Evolutionary conservation across 92 coral and sea anemone species (phyloP).

Genomic region (Porites cylindrica): DNA sequence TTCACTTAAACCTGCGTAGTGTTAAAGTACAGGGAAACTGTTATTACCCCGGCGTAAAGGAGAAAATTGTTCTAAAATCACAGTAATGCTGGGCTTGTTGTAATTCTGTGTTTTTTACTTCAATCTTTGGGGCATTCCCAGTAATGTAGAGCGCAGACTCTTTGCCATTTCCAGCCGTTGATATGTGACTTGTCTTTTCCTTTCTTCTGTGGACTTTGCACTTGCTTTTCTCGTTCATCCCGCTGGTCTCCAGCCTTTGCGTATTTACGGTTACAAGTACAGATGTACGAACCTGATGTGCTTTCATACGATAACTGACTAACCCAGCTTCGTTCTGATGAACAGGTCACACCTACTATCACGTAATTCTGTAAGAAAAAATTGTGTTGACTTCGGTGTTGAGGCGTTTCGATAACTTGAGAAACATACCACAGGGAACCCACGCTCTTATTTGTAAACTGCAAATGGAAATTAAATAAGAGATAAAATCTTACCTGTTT

Average conservation of each 20-base stretch:
- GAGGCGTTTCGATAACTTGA: too few relatives aligned
- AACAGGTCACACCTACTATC: constrained; percentile 32
- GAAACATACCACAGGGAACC: too few relatives aligned
- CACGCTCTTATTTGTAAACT: too few relatives aligned
- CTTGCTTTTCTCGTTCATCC: not conserved
- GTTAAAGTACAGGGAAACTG: not conserved
- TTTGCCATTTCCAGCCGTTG: not conserved
- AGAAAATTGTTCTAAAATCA: not conserved
- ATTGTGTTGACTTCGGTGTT: not conserved
- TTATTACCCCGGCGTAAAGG: not conserved
- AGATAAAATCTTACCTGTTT: too few relatives aligned
- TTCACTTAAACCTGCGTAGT: not conserved
- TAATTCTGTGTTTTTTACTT: not conserved
- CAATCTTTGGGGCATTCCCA: constrained; percentile 38
- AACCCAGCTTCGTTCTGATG: constrained; percentile 8
- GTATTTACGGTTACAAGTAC: not conserved
- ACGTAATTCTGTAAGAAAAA: constrained; percentile 14
- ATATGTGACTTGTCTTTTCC: not conserved
- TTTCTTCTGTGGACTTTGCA: not conserved
- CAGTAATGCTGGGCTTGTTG: not conserved
- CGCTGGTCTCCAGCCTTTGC: not conserved
- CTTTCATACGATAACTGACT: constrained; percentile 6
- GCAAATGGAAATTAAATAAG: too few relatives aligned
- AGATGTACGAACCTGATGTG: not conserved
- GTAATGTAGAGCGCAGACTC: constrained; percentile 26